phyloP scores from a whole-genome alignment of 2,797 vertebrate genomes.

The Pseudochaenichthys georgianus region DNA sequence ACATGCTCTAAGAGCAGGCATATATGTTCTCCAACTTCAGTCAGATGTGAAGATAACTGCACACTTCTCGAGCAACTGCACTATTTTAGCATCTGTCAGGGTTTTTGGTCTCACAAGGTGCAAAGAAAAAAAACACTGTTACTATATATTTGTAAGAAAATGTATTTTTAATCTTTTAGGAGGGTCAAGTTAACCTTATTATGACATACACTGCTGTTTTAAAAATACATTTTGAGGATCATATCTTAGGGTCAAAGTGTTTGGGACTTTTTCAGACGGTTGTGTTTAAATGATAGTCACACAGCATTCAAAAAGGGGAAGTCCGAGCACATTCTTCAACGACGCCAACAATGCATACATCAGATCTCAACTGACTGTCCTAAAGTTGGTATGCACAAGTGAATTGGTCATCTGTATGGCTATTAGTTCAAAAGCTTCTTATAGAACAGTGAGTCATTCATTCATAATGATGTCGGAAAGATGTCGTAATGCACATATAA shows the following conservation, averaged over 20 bases:
- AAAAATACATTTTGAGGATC: conserved; percentile 7
- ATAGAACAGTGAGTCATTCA: conserved; percentile 59
- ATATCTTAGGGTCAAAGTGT: neutral
- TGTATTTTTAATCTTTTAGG: neutral
- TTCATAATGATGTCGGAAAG: conserved; percentile 41
- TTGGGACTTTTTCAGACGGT: conserved; percentile 58
- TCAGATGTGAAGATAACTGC: conserved; percentile 64
- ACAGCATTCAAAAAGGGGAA: conserved; percentile 62
- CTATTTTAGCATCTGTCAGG: conserved; percentile 56
- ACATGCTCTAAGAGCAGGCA: conserved; percentile 49
- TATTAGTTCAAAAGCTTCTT: conserved; percentile 50
- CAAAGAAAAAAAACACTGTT: conserved; percentile 16
- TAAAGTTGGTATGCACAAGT: conserved; percentile 44
- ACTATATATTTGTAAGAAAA: neutral
- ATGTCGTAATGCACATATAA: conserved; percentile 50
- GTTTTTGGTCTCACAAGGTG: conserved; percentile 35
- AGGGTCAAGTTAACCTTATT: neutral
- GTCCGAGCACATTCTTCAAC: conserved; percentile 47
- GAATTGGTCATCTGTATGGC: conserved; percentile 49
- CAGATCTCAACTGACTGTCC: conserved; percentile 50
- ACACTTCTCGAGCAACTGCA: conserved; percentile 38
- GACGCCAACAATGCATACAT: conserved; percentile 59
- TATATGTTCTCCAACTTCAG: conserved; percentile 46
- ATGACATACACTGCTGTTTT: neutral
- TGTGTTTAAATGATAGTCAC: conserved; percentile 70